Percentiles rank a stretch among this genome's conserved stretches.
phyloP scores from a whole-genome alignment of 2,888 invertebrate genomes.

The Hyles lineata region DNA sequence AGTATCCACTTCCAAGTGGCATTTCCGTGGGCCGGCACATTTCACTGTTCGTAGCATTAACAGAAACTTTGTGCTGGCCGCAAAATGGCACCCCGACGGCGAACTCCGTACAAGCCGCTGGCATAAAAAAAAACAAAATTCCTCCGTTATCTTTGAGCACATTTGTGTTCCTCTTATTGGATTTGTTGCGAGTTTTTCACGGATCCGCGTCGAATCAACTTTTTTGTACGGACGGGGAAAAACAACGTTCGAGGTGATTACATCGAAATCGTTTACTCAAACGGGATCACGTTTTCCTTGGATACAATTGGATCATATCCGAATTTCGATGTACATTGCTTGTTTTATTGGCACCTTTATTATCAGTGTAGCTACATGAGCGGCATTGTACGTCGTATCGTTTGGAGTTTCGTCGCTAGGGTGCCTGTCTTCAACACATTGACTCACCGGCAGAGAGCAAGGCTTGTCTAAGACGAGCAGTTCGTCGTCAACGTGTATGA shows the following conservation, averaged over 20 bases:
- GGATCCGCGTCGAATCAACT: conserved; percentile 18
- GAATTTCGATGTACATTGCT: background rate
- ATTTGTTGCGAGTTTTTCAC: conserved; percentile 22
- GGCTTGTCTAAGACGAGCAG: conserved; percentile 96
- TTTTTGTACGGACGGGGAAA: conserved; percentile 18
- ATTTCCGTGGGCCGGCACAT: conserved; percentile 64
- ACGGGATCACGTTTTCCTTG: background rate
- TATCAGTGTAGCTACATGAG: background rate
- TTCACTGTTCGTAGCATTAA: conserved; percentile 63
- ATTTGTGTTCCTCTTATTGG: conserved; percentile 16
- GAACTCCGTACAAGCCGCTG: conserved; percentile 43
- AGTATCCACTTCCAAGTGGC: conserved; percentile 72
- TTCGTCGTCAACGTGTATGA: conserved; percentile 93
- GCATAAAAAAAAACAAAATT: conserved; percentile 6
- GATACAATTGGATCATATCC: background rate
- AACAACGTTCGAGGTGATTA: conserved; percentile 15
- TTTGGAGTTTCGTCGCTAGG: conserved; percentile 14
- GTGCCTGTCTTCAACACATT: conserved; percentile 41
- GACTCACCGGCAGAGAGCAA: conserved; percentile 94
- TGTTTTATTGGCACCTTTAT: background rate
- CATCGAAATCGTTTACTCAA: conserved; percentile 2
- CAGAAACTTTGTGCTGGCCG: conserved; percentile 72
- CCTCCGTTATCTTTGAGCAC: conserved; percentile 13
- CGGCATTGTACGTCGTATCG: conserved; percentile 15
- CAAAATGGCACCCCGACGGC: conserved; percentile 74